Evolutionary conservation across 2,888 invertebrate species (phyloP).

Genomic region (Scotopteryx bipunctaria): DNA sequence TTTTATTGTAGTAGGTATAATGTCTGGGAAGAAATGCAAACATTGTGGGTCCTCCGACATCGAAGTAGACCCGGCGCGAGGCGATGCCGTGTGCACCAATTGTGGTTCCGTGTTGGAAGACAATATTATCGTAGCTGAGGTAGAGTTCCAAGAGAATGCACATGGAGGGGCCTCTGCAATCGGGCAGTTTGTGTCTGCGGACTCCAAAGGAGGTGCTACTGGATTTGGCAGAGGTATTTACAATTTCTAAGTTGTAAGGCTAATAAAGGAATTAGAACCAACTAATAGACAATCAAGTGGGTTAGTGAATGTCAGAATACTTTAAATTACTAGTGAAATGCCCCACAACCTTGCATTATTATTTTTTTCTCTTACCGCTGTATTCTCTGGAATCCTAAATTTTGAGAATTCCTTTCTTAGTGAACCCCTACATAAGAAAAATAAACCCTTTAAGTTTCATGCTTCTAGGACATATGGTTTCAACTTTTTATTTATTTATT

Average conservation of each 20-base stretch:
- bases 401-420: too few relatives aligned
- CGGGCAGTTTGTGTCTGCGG: conserved; percentile 96
- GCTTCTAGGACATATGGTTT: too few relatives aligned
- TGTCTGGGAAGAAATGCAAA: conserved; percentile 90
- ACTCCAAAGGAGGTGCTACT: conserved; percentile 92
- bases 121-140: conserved; percentile 97
- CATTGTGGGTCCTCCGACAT: conserved; percentile 95
- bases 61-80: conserved; percentile 96
- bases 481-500: too few relatives aligned
- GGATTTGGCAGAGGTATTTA: conserved; percentile 89
- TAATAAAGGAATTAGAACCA: too few relatives aligned
- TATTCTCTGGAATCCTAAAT: too few relatives aligned
- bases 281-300: too few relatives aligned
- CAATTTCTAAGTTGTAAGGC: background rate
- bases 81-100: conserved; percentile 97
- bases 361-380: too few relatives aligned
- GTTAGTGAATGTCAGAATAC: too few relatives aligned
- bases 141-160: conserved; percentile 97
- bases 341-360: too few relatives aligned
- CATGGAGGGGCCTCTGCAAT: conserved; percentile 94
- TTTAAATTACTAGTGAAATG: too few relatives aligned
- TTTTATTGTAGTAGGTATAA: conserved; percentile 30
- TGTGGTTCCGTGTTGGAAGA: conserved; percentile 98
- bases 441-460: too few relatives aligned
- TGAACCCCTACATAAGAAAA: too few relatives aligned